Conservation (phyloP, 2,797 vertebrate species). For the Podargus strigoides region DNA sequence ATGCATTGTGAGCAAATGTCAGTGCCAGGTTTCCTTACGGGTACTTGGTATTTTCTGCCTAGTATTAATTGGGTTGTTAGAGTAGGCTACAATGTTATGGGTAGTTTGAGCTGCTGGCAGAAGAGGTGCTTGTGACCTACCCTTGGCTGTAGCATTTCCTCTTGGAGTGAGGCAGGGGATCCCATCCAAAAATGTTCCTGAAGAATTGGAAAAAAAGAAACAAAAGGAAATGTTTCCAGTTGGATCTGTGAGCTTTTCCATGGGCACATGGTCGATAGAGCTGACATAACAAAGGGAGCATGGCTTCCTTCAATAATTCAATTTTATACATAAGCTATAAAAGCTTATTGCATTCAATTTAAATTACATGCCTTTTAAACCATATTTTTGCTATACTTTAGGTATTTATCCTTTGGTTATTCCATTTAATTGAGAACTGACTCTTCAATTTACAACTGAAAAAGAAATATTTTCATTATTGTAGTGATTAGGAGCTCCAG, state of each 20-base stretch:
- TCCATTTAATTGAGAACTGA: background rate
- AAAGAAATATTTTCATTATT: background rate
- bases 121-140: background rate
- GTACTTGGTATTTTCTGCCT: background rate
- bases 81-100: accelerated
- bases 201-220: background rate
- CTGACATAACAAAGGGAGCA: accelerated
- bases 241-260: background rate
- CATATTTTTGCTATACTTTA: background rate
- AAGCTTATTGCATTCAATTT: background rate
- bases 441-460: background rate
- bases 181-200: background rate
- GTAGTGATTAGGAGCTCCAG: background rate
- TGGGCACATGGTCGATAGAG: background rate
- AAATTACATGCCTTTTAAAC: background rate
- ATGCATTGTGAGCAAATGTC: background rate
- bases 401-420: background rate
- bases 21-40: background rate
- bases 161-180: background rate
- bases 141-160: background rate
- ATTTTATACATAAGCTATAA: background rate
- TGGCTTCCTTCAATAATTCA: background rate
- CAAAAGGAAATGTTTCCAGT: background rate
- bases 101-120: background rate
- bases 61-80: background rate